These are phyloP conservation scores for Dasyprocta punctata DNA, from an alignment of 2,113 vertebrate genomes.

Conservation along the genomic window DNA sequence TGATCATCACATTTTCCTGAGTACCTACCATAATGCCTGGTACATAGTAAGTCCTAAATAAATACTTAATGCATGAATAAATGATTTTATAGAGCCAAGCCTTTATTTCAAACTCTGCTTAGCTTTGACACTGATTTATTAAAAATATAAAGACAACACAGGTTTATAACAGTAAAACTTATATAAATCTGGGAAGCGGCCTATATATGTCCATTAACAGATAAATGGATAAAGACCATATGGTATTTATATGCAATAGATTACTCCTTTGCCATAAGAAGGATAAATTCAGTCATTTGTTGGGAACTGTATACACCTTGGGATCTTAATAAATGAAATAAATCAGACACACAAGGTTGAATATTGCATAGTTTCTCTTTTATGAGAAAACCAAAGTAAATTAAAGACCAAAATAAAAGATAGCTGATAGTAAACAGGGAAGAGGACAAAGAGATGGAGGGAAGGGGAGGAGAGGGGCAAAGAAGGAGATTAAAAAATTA, in stretches of 20 bases:
- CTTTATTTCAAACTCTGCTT: background rate
- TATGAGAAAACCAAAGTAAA: background rate
- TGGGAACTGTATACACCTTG: background rate
- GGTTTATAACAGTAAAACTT: background rate
- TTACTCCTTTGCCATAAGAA: background rate
- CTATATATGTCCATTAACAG: background rate
- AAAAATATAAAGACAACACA: background rate
- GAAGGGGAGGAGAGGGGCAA: background rate
- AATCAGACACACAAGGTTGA: background rate
- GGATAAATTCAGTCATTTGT: background rate
- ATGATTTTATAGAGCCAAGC: background rate
- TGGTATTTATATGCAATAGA: background rate
- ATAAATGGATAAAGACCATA: background rate
- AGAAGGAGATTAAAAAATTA: background rate
- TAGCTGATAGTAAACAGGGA: background rate
- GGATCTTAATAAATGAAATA: background rate
- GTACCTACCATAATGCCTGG: background rate
- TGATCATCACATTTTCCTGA: accelerated
- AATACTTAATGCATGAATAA: background rate
- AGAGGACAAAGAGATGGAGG: background rate
- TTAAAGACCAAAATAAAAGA: background rate
- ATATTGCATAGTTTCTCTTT: background rate
- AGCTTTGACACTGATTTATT: background rate
- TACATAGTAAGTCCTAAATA: background rate
- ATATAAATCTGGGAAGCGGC: background rate